Base-by-base conservation (phyloP, 2,797 vertebrate genomes). In the Sylvilagus floridanus region DNA sequence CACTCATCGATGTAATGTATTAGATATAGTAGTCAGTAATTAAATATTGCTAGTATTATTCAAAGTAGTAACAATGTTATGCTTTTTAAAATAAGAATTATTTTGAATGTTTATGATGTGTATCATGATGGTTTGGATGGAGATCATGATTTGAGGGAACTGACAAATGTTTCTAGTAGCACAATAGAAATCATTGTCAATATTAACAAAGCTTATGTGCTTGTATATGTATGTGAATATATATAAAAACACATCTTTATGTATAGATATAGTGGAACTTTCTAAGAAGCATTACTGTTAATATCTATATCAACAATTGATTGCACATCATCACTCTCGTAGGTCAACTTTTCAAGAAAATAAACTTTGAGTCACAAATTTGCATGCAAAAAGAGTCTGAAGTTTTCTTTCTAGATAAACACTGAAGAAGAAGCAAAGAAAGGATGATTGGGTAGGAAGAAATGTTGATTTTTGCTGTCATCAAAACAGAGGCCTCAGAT, bases 1-100 rank as follows among this genome's bases (percentile, higher is more conserved):
- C 16, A 73, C n/a, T 92, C 16, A 42, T 73, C 54, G 84, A n/a
- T 75, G 5, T 89, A 9, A 10, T 92, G 3, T 1, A 7, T n/a
- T 7, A 9, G 57, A 50, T 19, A 8, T 68, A 75, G 69, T 37
- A 90, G 24, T 28, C 54, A 92, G 50, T 50, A 0, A 75, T 14
- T 42, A 85, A 69, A 50, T 10, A 3, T 60, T 66, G 5, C 7
- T 89, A 85, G 72, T 77, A 69, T 65, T 91, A 87, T 85, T 95
- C 37, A 42, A 93, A 52, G 12, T 84, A 77, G 84, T 69, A 63
- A 84, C 88, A 85, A 65, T 72, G 1, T 0, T 32, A 93, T 84
- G 22, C 4, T 57, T 79, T 37, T 42, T 0, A 26, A 63, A 90
- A 71, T 71, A 71, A 37, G 16, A 76, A 69, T 47, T 9, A 54